Conservation (phyloP, 2,888 invertebrate genomes). For the Drosophila nr. fundita region DNA sequence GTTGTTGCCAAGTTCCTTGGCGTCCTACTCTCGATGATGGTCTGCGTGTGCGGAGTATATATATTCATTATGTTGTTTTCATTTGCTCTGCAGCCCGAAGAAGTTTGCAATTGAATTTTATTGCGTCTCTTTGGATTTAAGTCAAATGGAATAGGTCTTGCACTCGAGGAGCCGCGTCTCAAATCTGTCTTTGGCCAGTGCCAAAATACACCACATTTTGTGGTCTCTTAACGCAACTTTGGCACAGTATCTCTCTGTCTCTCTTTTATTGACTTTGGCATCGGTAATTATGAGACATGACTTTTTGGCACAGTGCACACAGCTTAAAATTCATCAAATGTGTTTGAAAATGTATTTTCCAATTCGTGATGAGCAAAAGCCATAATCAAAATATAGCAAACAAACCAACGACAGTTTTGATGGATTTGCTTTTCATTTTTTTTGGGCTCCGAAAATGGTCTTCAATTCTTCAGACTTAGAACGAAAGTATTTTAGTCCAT, state of each 20-base stretch:
- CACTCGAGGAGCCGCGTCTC: slow-evolving; percentile 13
- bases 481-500: slow-evolving; percentile 13
- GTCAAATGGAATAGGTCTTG: slow-evolving; percentile 52
- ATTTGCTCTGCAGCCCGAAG: slow-evolving; percentile 50
- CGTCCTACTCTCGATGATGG: slow-evolving; percentile 42
- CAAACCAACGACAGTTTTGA: not conserved
- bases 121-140: slow-evolving; percentile 65
- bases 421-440: not conserved
- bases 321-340: not conserved
- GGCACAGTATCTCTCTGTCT: slow-evolving; percentile 21
- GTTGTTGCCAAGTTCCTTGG: slow-evolving; percentile 69
- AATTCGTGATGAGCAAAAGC: not conserved
- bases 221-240: slow-evolving; percentile 31
- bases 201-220: slow-evolving; percentile 40
- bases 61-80: slow-evolving; percentile 75
- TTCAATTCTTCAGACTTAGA: not conserved
- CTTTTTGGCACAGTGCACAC: slow-evolving; percentile 15
- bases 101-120: slow-evolving; percentile 80
- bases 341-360: not conserved
- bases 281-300: slow-evolving; percentile 49
- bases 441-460: not conserved
- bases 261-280: slow-evolving; percentile 57
- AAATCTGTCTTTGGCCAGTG: slow-evolving; percentile 22
- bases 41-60: slow-evolving; percentile 59
- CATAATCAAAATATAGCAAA: not conserved